These are phyloP conservation scores for Scaptomyza cyrtandrae DNA, from an alignment of 2,888 invertebrate genomes.

Conservation along the genomic window DNA sequence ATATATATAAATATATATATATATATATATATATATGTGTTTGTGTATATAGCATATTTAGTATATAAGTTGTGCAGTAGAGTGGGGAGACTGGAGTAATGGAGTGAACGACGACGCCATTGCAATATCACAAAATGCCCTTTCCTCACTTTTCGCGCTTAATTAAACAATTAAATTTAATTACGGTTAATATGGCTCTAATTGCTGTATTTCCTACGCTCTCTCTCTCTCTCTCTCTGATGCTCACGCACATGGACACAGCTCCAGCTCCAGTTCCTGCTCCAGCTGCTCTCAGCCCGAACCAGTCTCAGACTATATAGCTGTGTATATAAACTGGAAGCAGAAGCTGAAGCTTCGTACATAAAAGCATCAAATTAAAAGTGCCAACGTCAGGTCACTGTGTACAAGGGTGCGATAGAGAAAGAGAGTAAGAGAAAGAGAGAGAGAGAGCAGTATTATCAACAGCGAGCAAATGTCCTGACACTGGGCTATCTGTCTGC, in stretches of 20 bases:
- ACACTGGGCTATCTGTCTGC: slow-evolving; percentile 66
- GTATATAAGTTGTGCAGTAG: slow-evolving; percentile 22
- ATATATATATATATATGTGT: slow-evolving; percentile 31
- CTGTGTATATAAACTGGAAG: slow-evolving; percentile 24
- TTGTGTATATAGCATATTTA: slow-evolving; percentile 18
- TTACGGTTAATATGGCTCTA: slow-evolving; percentile 85
- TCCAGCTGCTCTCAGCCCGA: slow-evolving; percentile 41
- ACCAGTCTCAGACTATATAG: slow-evolving; percentile 25
- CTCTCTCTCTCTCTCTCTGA: slow-evolving; percentile 29
- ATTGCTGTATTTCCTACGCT: slow-evolving; percentile 83
- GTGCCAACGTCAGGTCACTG: slow-evolving; percentile 63
- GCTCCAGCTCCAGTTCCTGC: slow-evolving; percentile 3
- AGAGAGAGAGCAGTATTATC: slow-evolving; percentile 13
- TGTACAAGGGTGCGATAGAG: slow-evolving; percentile 12
- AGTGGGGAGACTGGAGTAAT: not conserved
- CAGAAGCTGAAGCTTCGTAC: slow-evolving; percentile 35
- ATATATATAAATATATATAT: slow-evolving; percentile 12
- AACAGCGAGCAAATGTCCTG: slow-evolving; percentile 43
- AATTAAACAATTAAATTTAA: slow-evolving; percentile 85
- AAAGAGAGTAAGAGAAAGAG: slow-evolving; percentile 1
- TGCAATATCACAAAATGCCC: slow-evolving; percentile 76
- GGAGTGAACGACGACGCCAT: slow-evolving; percentile 47
- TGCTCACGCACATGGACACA: slow-evolving; percentile 54
- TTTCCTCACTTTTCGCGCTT: slow-evolving; percentile 82
- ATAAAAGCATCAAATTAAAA: slow-evolving; percentile 80